Conservation (phyloP, 2,888 invertebrate species). For the Troilus luridus region DNA sequence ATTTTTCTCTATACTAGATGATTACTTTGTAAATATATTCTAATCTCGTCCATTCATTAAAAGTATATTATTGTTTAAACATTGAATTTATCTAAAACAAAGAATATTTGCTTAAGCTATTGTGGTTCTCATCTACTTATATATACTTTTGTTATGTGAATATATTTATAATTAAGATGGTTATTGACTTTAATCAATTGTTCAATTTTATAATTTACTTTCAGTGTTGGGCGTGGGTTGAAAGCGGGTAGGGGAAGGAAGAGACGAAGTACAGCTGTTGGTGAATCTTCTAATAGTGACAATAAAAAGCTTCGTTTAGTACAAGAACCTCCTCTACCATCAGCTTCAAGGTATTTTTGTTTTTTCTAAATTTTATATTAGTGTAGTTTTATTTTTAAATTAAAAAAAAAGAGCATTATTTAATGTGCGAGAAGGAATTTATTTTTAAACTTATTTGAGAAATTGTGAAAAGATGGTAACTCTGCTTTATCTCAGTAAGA, state of each 20-base stretch:
- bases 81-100: too few relatives aligned
- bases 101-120: too few relatives aligned
- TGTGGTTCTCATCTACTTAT: too few relatives aligned
- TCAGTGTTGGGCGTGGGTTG: constrained; percentile 65
- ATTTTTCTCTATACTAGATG: too few relatives aligned
- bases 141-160: background rate
- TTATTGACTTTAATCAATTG: background rate
- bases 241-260: constrained; percentile 64
- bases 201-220: constrained; percentile 4
- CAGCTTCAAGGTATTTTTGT: constrained; percentile 49
- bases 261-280: constrained; percentile 58
- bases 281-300: constrained; percentile 51
- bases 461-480: background rate
- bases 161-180: background rate
- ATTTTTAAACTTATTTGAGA: background rate
- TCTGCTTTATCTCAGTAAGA: too few relatives aligned
- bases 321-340: constrained; percentile 44
- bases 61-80: too few relatives aligned
- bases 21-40: too few relatives aligned
- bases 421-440: background rate
- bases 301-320: constrained; percentile 59
- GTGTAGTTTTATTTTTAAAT: background rate
- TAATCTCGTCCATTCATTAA: too few relatives aligned
- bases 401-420: background rate
- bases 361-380: background rate